These are phyloP conservation scores for Aplysina aerophoba DNA, from an alignment of 37 sponge, comb jelly and placozoan species.

Conservation along the genomic window DNA sequence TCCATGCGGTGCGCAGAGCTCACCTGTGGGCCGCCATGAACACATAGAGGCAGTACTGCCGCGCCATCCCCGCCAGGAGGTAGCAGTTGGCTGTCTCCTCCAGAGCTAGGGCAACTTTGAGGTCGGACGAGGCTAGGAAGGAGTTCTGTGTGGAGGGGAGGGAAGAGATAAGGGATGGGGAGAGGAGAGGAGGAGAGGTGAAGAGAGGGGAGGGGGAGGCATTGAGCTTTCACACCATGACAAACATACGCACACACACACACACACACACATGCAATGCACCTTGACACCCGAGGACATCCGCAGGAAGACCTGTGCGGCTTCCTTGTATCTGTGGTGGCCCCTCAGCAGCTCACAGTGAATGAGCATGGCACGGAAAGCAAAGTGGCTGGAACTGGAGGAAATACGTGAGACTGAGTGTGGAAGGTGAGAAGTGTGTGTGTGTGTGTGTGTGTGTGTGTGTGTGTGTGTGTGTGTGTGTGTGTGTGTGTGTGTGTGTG, in stretches of 20 bases:
- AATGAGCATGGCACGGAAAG: slow-evolving; percentile 71
- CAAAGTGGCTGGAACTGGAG: slow-evolving; percentile 64
- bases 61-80: slow-evolving; percentile 64
- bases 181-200: background rate
- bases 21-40: slow-evolving; percentile 90
- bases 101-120: slow-evolving; percentile 75
- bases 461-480: slow-evolving; percentile 25
- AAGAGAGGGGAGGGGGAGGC: background rate
- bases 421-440: background rate
- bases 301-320: slow-evolving; percentile 52
- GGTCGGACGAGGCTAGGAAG: slow-evolving; percentile 57
- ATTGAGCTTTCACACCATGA: no score
- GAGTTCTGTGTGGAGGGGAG: background rate
- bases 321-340: slow-evolving; percentile 65
- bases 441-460: slow-evolving; percentile 31
- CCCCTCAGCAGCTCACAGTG: slow-evolving; percentile 75
- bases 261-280: background rate
- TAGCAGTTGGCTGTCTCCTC: slow-evolving; percentile 95
- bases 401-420: no score
- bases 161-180: background rate
- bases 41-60: slow-evolving; percentile 92
- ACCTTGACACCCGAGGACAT: slow-evolving; percentile 28
- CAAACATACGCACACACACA: background rate
- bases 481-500: slow-evolving; percentile 31
- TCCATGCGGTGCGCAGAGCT: slow-evolving; percentile 63